These are phyloP conservation scores for Otis tarda DNA, from an alignment of 2,113 vertebrate genomes.

Conservation along the genomic window DNA sequence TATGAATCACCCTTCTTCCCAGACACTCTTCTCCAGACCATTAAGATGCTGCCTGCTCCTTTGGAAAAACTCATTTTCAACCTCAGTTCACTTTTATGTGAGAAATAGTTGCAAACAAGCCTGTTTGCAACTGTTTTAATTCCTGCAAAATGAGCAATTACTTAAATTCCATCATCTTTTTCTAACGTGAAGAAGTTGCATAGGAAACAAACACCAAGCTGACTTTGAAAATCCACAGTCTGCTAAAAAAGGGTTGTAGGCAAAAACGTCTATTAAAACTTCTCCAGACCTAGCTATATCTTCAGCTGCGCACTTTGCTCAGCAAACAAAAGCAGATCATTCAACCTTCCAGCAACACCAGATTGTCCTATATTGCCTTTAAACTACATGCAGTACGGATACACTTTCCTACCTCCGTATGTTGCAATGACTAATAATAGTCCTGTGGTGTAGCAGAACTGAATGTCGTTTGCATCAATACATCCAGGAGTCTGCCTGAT, in stretches of 20 bases:
- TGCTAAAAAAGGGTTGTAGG: neutral
- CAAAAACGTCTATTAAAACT: neutral
- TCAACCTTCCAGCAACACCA: conserved; percentile 22
- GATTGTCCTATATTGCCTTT: conserved; percentile 38
- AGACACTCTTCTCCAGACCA: neutral
- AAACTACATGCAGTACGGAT: conserved; percentile 23
- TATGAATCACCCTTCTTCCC: neutral
- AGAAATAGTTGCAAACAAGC: neutral
- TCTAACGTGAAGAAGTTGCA: neutral
- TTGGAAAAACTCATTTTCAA: neutral
- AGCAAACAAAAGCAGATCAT: conserved; percentile 38
- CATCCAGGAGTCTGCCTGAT: conserved; percentile 39
- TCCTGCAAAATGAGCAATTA: neutral
- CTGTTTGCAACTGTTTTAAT: neutral
- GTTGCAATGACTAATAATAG: conserved; percentile 74
- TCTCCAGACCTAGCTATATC: neutral
- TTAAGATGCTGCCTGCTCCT: neutral
- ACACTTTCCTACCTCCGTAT: conserved; percentile 60
- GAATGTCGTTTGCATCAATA: conserved; percentile 52
- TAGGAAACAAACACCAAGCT: neutral
- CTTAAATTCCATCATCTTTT: neutral
- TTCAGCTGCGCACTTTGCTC: conserved; percentile 11
- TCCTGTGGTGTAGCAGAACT: conserved; percentile 49
- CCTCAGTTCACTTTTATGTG: neutral
- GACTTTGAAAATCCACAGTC: neutral